Conservation (phyloP, 2,888 invertebrate genomes). For the Tridacna gigas region DNA sequence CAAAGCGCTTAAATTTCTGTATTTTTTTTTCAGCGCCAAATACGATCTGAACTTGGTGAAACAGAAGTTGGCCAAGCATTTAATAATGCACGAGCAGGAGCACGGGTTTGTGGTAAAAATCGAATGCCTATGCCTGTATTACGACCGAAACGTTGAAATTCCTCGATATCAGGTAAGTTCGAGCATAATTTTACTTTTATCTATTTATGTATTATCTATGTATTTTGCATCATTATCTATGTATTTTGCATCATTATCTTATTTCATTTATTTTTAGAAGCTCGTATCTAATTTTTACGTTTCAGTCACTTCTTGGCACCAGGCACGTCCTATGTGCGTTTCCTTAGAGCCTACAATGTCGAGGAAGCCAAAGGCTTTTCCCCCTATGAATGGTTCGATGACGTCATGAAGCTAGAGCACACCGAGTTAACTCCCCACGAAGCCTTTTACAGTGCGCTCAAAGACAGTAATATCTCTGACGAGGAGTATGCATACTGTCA, state of each 20-base stretch:
- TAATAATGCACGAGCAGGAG: conserved; percentile 23
- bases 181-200: too few species aligned
- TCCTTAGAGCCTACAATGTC: conserved; percentile 56
- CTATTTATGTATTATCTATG: too few species aligned
- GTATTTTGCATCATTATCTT: too few species aligned
- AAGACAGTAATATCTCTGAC: conserved; percentile 17
- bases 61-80: conserved; percentile 18
- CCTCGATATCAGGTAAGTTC: too few species aligned
- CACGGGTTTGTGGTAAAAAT: conserved; percentile 38
- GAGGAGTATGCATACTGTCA: conserved; percentile 28
- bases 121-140: conserved; percentile 46
- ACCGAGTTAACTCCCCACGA: conserved; percentile 49
- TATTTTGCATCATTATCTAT: too few species aligned
- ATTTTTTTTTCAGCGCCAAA: conserved; percentile 20
- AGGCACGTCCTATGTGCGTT: conserved; percentile 47
- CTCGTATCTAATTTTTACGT: too few species aligned
- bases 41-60: conserved; percentile 27
- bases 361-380: conserved; percentile 50
- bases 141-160: conserved; percentile 5
- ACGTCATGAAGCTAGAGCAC: conserved; percentile 27
- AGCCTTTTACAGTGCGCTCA: conserved; percentile 32
- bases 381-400: conserved; percentile 53
- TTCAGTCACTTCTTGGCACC: conserved; percentile 56
- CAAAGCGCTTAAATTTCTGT: neutral
- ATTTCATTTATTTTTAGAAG: too few species aligned